Evolutionary conservation across 2,113 vertebrate species (phyloP), one percentile per base, ranked within the genome.

Genomic region (Phoxinus phoxinus): DNA sequence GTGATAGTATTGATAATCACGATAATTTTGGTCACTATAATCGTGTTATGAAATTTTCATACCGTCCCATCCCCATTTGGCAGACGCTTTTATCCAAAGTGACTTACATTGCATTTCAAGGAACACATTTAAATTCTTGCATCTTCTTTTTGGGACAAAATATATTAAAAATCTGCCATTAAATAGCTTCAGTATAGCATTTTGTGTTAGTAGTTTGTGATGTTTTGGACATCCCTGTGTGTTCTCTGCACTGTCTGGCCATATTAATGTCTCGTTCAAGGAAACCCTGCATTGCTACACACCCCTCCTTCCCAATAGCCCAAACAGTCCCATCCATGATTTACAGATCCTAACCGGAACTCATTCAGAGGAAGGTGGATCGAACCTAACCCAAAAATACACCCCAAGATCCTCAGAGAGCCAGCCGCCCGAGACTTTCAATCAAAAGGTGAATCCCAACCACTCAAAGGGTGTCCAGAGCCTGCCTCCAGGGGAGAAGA

Each of bases 381-480:
- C 23, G 41, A 76, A 87, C 76, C 51, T 30, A 12, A 44, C 73
- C 85, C 79, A 75, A 83, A 85, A 87, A 86, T 85, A 59, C 73
- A 83, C 53, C 63, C 53, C 44, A 61, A 35, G 56, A 74, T 71
- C 83, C 67, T 81, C 74, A 79, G 88, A 83, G 88, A 73, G 63
- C 72, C 32, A 41, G 78, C 46, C 88, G n/a, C 85, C 76, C 4
- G 85, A 89, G 86, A 89, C 65, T 25, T 63, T 81, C 65, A 87
- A 87, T 87, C 83, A 87, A 48, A 13, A 85, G 56, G 53, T 83
- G 88, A 89, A 85, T 85, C 88, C 88, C 56, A 51, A 85, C 41
- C 86, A 87, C 83, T 89, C 87, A 87, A 78, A 87, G 81, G 19
- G 56, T 69, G 79, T 78, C 83, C 85, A 73, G 84, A 88, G 79